phyloP scores from a whole-genome alignment of 1,140 invertebrate species.

The Ceratina australensis region DNA sequence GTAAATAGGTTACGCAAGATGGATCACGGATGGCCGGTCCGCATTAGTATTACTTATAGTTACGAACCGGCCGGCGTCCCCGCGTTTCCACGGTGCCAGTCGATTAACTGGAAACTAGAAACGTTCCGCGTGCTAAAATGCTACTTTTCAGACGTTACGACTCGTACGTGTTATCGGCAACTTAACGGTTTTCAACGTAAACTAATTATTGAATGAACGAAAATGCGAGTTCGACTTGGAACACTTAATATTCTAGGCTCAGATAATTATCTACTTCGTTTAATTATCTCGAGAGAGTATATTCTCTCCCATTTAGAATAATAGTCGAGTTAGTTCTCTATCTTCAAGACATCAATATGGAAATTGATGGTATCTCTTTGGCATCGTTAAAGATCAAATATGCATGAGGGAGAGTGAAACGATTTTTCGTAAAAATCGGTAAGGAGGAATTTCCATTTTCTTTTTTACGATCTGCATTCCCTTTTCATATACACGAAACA shows the following conservation, averaged over 20 bases:
- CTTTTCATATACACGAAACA: not conserved
- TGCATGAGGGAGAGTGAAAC: not conserved
- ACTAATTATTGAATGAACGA: too few species aligned
- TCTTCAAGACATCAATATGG: not conserved
- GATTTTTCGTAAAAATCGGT: not conserved
- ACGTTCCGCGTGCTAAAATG: slow-evolving; percentile 6
- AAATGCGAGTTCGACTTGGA: too few species aligned
- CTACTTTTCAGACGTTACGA: not conserved
- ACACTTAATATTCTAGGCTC: too few species aligned
- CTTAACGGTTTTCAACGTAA: too few species aligned
- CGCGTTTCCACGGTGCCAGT: not conserved
- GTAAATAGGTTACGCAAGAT: slow-evolving; percentile 76
- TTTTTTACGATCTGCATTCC: not conserved
- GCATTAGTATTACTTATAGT: slow-evolving; percentile 49
- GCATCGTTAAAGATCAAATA: slow-evolving; percentile 21
- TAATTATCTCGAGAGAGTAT: not conserved
- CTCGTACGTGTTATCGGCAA: not conserved
- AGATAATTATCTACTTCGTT: slow-evolving; percentile 1
- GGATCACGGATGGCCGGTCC: slow-evolving; percentile 66
- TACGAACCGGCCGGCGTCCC: slow-evolving; percentile 14
- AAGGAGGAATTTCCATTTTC: not conserved
- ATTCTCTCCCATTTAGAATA: not conserved
- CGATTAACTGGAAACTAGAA: slow-evolving; percentile 33
- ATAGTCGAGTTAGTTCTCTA: not conserved
- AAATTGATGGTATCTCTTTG: slow-evolving; percentile 5